Conservation (phyloP, 2,797 vertebrate genomes). For the Neosalanx taihuensis region DNA sequence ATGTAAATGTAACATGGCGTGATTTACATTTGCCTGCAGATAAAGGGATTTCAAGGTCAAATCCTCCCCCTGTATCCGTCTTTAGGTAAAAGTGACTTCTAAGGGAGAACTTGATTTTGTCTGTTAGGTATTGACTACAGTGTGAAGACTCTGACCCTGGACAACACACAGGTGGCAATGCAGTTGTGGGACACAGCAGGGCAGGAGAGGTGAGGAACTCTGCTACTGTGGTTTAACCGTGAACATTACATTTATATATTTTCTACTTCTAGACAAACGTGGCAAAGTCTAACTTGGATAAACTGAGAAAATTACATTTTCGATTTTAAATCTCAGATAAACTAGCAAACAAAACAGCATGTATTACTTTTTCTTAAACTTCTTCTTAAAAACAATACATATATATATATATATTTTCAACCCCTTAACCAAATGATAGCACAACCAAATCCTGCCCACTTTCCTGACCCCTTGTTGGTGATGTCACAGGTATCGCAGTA, state of each 20-base stretch:
- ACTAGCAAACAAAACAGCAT: too few relatives aligned
- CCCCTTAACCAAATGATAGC: not conserved
- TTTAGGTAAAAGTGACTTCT: too few relatives aligned
- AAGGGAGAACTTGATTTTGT: not conserved
- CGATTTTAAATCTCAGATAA: not conserved
- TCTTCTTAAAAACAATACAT: not conserved
- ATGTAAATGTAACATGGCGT: not conserved
- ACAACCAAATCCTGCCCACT: not conserved
- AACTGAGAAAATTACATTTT: not conserved
- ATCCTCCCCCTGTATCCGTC: too few relatives aligned
- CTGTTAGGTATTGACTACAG: constrained; percentile 87
- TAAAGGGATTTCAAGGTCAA: too few relatives aligned
- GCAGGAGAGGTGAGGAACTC: constrained; percentile 80
- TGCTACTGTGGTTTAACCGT: too few relatives aligned
- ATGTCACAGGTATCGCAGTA: constrained; percentile 80
- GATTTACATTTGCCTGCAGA: not conserved
- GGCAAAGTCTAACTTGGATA: too few relatives aligned
- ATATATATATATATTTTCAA: not conserved
- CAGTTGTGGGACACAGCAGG: constrained; percentile 96
- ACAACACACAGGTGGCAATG: constrained; percentile 80
- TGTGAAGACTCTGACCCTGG: constrained; percentile 84
- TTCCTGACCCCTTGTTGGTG: not conserved
- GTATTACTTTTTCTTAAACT: too few relatives aligned
- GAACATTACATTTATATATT: too few relatives aligned
- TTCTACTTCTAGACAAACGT: not conserved